Conservation (phyloP, 2,113 vertebrate genomes). For the Nothobranchius kuhntae region DNA sequence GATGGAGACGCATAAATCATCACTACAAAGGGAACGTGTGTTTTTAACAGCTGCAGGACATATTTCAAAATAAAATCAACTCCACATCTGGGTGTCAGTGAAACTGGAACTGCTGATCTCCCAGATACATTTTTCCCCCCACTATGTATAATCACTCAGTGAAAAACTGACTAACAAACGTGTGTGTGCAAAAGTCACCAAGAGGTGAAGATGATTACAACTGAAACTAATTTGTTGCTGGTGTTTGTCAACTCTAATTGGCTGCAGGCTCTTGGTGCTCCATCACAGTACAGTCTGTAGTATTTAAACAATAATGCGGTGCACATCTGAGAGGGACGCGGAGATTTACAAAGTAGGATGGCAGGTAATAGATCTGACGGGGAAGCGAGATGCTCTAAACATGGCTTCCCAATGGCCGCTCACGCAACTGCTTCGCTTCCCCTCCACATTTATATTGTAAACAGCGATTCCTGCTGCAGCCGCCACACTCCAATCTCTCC, state of each 20-base stretch:
- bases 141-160: slow-evolving; percentile 44
- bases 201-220: slow-evolving; percentile 54
- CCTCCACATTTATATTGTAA: slow-evolving; percentile 44
- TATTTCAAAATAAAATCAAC: slow-evolving; percentile 11
- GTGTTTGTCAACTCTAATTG: slow-evolving; percentile 49
- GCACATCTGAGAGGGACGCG: slow-evolving; percentile 30
- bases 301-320: slow-evolving; percentile 36
- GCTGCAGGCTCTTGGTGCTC: slow-evolving; percentile 33
- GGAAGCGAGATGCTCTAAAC: slow-evolving; percentile 48
- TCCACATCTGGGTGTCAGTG: slow-evolving; percentile 31
- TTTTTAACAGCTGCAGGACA: slow-evolving; percentile 7
- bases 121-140: slow-evolving; percentile 19
- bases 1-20: slow-evolving; percentile 25
- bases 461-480: slow-evolving; percentile 28
- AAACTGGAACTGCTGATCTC: slow-evolving; percentile 4
- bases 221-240: slow-evolving; percentile 44
- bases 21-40: slow-evolving; percentile 27
- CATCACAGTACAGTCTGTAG: slow-evolving; percentile 35
- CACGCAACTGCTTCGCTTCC: slow-evolving; percentile 28
- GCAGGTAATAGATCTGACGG: slow-evolving; percentile 46
- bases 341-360: slow-evolving; percentile 47
- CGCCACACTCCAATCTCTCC: slow-evolving; percentile 2
- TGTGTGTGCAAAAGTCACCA: slow-evolving; percentile 27
- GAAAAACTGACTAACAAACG: slow-evolving; percentile 37
- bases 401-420: slow-evolving; percentile 39